phyloP scores from a whole-genome alignment of 2,888 invertebrate species.

The Euphydryas editha region DNA sequence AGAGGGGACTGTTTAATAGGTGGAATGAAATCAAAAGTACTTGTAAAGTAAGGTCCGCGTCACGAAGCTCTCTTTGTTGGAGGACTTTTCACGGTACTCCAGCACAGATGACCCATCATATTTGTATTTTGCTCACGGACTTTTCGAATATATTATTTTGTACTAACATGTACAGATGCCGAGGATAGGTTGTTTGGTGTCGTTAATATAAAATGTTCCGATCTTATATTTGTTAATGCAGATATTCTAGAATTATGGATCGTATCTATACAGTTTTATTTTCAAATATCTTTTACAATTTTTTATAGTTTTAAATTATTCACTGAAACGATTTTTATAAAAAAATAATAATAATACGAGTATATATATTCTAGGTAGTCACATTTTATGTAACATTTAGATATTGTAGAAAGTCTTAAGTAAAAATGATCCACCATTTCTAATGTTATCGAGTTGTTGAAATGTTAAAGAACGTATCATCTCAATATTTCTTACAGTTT shows the following conservation, averaged over 20 bases:
- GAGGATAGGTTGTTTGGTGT: slow-evolving; percentile 47
- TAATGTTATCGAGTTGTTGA: slow-evolving; percentile 3
- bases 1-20: slow-evolving; percentile 44
- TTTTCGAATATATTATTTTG: slow-evolving; percentile 77
- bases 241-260: background rate
- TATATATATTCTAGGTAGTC: background rate
- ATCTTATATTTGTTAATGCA: slow-evolving; percentile 6
- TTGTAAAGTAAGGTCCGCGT: slow-evolving; percentile 56
- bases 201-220: slow-evolving; percentile 19
- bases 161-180: slow-evolving; percentile 65
- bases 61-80: slow-evolving; percentile 68
- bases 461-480: slow-evolving; percentile 6
- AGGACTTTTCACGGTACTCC: slow-evolving; percentile 65
- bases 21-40: slow-evolving; percentile 54
- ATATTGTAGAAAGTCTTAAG: too few relatives aligned
- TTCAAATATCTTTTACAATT: background rate
- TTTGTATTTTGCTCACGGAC: slow-evolving; percentile 80
- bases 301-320: too few relatives aligned
- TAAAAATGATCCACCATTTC: background rate
- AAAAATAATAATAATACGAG: background rate
- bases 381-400: background rate
- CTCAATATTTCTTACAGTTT: slow-evolving; percentile 17
- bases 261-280: background rate
- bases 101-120: slow-evolving; percentile 64
- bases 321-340: too few relatives aligned